phyloP scores from a whole-genome alignment of 2,888 invertebrate species.

The Cryptocephalus moraei region DNA sequence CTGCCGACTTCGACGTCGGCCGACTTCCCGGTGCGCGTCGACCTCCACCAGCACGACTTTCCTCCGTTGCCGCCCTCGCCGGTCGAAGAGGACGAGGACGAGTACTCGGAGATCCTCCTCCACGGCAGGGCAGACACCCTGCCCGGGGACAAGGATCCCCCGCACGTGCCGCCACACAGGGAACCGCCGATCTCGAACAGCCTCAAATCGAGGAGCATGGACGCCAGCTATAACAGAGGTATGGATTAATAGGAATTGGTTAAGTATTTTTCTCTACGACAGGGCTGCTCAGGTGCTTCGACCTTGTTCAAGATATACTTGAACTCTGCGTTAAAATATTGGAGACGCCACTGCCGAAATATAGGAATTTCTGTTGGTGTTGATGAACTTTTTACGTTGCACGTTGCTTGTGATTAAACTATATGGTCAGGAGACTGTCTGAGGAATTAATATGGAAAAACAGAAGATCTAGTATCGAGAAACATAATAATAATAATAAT shows the following conservation, averaged over 20 bases:
- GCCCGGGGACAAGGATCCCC: conserved; percentile 47
- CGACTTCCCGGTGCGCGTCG: conserved; percentile 53
- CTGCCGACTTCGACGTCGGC: conserved; percentile 38
- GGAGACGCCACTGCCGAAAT: too few relatives aligned
- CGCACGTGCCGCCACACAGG: conserved; percentile 65
- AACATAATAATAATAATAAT: too few relatives aligned
- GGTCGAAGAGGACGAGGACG: conserved; percentile 68
- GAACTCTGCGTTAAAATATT: too few relatives aligned
- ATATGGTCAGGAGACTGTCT: too few relatives aligned
- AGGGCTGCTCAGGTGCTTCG: too few relatives aligned
- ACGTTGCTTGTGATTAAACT: too few relatives aligned
- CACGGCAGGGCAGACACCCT: conserved; percentile 47
- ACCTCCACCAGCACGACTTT: conserved; percentile 49
- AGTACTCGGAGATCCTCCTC: conserved; percentile 58
- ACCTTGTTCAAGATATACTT: too few relatives aligned
- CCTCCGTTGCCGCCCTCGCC: conserved; percentile 78
- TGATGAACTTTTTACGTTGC: too few relatives aligned
- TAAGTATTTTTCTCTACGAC: too few relatives aligned
- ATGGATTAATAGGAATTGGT: neutral
- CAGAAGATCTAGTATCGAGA: too few relatives aligned
- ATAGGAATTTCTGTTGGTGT: too few relatives aligned
- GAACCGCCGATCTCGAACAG: conserved; percentile 49
- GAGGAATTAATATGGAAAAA: too few relatives aligned
- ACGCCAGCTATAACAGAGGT: conserved; percentile 56
- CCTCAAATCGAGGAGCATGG: conserved; percentile 77